These are phyloP conservation scores for Euwallacea similis DNA, from an alignment of 1,140 invertebrate species.

Conservation along the genomic window DNA sequence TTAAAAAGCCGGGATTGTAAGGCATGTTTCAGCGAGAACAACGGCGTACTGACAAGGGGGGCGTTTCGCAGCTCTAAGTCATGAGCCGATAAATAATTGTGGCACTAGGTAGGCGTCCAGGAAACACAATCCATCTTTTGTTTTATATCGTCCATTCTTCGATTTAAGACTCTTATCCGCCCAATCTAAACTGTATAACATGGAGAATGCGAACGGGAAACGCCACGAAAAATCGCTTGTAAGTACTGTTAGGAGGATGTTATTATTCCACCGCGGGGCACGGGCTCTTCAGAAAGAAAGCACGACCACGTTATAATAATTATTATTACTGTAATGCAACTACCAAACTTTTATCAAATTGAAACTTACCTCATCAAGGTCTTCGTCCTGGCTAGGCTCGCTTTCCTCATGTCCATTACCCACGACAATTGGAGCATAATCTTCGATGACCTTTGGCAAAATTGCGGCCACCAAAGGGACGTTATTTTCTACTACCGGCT, in stretches of 20 bases:
- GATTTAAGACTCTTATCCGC: conserved; percentile 26
- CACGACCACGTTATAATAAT: background rate
- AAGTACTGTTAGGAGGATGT: conserved; percentile 31
- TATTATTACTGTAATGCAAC: too few species aligned
- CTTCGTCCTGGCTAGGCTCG: conserved; percentile 55
- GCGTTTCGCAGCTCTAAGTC: conserved; percentile 13
- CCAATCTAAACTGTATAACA: conserved; percentile 25
- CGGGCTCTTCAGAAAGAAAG: conserved; percentile 14
- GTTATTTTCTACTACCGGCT: conserved; percentile 3
- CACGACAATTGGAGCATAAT: conserved; percentile 16
- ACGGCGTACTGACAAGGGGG: conserved; percentile 3
- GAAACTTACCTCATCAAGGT: conserved; percentile 59
- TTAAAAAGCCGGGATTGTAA: too few species aligned
- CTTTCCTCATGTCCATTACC: conserved; percentile 53
- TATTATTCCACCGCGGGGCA: conserved; percentile 23
- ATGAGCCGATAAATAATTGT: conserved; percentile 30
- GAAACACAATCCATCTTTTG: conserved; percentile 31
- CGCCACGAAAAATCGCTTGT: conserved; percentile 5
- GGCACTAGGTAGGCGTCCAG: conserved; percentile 33
- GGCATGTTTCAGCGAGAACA: too few species aligned
- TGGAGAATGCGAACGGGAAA: conserved; percentile 16
- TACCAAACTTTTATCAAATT: too few species aligned
- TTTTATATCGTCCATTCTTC: conserved; percentile 20
- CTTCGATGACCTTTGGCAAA: conserved; percentile 5
- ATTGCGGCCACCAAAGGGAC: background rate